Conservation (phyloP, 2,888 invertebrate genomes). For the Nymphalis urticae region DNA sequence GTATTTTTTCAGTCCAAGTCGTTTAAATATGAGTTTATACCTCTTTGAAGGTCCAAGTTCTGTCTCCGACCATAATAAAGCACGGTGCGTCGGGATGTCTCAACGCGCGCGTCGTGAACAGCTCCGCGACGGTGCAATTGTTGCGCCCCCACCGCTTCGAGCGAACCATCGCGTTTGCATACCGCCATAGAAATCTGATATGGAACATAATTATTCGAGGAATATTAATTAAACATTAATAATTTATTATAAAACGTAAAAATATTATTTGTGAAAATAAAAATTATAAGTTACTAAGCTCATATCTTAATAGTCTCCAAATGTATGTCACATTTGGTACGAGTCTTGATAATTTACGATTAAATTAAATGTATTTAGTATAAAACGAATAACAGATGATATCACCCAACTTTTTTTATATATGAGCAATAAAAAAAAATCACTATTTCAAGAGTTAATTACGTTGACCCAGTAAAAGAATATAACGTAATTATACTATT, state of each 20-base stretch:
- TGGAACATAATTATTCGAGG: constrained; percentile 32
- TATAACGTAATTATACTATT: neutral
- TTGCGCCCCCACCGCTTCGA: constrained; percentile 78
- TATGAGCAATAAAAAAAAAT: no score
- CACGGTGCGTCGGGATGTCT: constrained; percentile 84
- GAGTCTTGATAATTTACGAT: no score
- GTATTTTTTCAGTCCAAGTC: no score
- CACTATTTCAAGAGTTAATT: neutral
- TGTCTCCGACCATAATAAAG: constrained; percentile 84
- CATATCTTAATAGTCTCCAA: no score
- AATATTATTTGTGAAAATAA: no score
- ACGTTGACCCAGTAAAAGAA: neutral
- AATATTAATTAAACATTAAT: neutral
- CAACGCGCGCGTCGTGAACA: constrained; percentile 82
- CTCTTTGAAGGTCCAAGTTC: constrained; percentile 85
- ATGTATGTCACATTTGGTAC: no score
- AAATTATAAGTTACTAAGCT: no score
- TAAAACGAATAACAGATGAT: no score
- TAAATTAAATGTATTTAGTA: no score
- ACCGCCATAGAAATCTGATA: constrained; percentile 81
- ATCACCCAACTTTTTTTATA: neutral
- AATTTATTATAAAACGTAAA: no score
- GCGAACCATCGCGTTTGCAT: constrained; percentile 74
- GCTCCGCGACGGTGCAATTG: constrained; percentile 82
- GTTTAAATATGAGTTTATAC: constrained; percentile 52